Evolutionary conservation across 2,888 invertebrate genomes (phyloP), one percentile per base, ranked within the genome.

Genomic region (Gisinianus flammeolus): DNA sequence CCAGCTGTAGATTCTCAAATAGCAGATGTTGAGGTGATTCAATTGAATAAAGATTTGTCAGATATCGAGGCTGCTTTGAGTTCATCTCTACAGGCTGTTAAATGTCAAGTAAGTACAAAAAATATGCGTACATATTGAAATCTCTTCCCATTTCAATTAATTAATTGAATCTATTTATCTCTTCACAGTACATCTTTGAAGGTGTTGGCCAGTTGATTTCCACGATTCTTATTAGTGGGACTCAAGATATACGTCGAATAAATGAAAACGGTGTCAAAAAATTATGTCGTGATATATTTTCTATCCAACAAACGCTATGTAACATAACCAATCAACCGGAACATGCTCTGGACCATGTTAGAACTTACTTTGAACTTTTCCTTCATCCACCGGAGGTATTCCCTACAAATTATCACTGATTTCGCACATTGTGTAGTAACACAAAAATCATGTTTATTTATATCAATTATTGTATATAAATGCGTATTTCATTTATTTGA

Each of bases 321-420:
- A 93, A 93, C 86, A 93, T 95, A 78, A 94, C 94, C 0, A 91
- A 93, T 88, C 91, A 92, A 0, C 89, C 94, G 78, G 94, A 94
- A 88, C 89, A 93, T 19, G 94, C 94, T 24, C 89, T 98, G 85
- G 96, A 97, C 87, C 92, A 95, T 85, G 97, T 97, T 0, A 90
- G 94, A 85, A 92, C 92, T 83, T 97, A 95, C 88, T 94, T 94
- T 86, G 94, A 96, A 85, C 89, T 97, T 83, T 92, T 97, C 79
- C 92, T 93, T 83, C 90, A 92, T 85, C 90, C 92, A 28, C 94
- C 94, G 0, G 93, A 96, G 88, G 94, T 94, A 87, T 12, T n/a
- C n/a, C n/a, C n/a, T n/a, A n/a, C n/a, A n/a, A n/a, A n/a, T n/a
- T n/a, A n/a, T n/a, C n/a, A n/a, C n/a, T n/a, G n/a, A n/a, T n/a